Conservation (phyloP, 2,113 vertebrate genomes). For the Poecile atricapillus region DNA sequence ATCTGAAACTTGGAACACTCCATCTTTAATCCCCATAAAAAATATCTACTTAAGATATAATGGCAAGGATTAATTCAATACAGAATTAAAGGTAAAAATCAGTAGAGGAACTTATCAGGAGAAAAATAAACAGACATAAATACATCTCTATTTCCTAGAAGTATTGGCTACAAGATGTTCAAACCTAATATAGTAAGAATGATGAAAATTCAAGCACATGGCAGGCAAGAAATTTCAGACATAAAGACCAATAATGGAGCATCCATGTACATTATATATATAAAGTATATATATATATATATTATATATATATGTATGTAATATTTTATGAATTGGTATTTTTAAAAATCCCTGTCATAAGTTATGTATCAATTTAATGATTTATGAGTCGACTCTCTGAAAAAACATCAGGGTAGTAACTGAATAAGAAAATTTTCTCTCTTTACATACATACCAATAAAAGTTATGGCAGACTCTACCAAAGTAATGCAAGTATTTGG, state of each 20-base stretch:
- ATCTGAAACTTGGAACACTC: not conserved
- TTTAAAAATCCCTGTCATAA: not conserved
- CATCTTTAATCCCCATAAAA: not conserved
- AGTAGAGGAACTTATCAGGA: not conserved
- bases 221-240: not conserved
- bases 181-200: not conserved
- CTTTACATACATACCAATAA: not conserved
- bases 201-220: not conserved
- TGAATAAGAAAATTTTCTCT: not conserved
- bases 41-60: not conserved
- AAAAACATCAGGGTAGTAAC: not conserved
- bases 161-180: not conserved
- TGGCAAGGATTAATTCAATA: not conserved
- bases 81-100: not conserved
- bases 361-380: not conserved
- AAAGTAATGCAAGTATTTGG: not conserved
- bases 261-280: not conserved
- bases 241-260: not conserved
- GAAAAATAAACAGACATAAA: not conserved
- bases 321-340: not conserved
- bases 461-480: not conserved
- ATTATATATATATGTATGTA: not conserved
- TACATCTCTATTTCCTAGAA: not conserved
- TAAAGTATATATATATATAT: fast-evolving
- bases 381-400: fast-evolving